Evolutionary conservation across 2,113 vertebrate species (phyloP).

Genomic region (Proterorhinus semilunaris): DNA sequence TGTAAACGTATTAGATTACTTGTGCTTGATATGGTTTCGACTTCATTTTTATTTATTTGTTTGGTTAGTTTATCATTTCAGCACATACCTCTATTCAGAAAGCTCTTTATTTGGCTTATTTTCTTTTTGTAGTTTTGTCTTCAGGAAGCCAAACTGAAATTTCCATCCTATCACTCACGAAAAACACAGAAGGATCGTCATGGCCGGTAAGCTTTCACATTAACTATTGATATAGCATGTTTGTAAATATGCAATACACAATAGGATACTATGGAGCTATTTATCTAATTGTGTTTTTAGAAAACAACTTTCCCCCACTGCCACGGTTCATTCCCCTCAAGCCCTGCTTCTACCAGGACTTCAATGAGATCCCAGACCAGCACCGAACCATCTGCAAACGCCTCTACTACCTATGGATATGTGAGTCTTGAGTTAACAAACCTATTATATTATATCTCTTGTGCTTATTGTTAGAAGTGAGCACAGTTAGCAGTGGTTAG

Average conservation of each 20-base stretch:
- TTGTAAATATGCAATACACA: background rate
- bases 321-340: slow-evolving; percentile 94
- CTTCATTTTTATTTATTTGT: too few species aligned
- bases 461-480: too few species aligned
- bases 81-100: background rate
- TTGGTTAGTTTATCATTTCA: background rate
- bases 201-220: slow-evolving; percentile 69
- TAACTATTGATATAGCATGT: background rate
- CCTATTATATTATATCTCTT: background rate
- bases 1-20: too few species aligned
- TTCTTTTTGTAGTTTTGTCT: slow-evolving; percentile 35
- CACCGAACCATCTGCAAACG: slow-evolving; percentile 89
- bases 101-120: slow-evolving; percentile 8
- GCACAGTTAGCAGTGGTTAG: too few species aligned
- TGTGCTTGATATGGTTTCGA: too few species aligned
- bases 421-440: slow-evolving; percentile 77
- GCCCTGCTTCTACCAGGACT: slow-evolving; percentile 98
- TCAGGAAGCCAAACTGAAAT: slow-evolving; percentile 32
- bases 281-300: slow-evolving; percentile 67
- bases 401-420: slow-evolving; percentile 97
- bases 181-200: slow-evolving; percentile 46
- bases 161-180: slow-evolving; percentile 32
- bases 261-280: background rate
- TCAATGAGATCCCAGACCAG: slow-evolving; percentile 92
- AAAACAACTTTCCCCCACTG: slow-evolving; percentile 97